These are phyloP conservation scores for Drosophila burlai DNA, from an alignment of 1,140 invertebrate genomes.

Conservation along the genomic window DNA sequence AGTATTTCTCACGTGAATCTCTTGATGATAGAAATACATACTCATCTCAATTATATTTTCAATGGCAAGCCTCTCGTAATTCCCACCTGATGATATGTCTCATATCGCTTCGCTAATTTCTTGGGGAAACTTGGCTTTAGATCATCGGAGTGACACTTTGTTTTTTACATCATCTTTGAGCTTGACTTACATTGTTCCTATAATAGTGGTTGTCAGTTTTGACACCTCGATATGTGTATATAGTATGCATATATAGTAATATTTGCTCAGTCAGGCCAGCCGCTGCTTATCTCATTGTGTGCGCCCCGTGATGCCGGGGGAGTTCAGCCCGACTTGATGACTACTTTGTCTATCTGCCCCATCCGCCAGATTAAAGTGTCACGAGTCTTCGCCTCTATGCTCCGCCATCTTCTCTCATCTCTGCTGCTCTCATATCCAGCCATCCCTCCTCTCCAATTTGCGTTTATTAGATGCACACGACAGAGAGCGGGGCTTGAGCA, in stretches of 20 bases:
- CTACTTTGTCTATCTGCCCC: constrained; percentile 66
- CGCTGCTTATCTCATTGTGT: constrained; percentile 44
- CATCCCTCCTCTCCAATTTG: constrained; percentile 60
- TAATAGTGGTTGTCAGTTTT: constrained; percentile 34
- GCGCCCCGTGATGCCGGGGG: background rate
- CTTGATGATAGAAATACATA: background rate
- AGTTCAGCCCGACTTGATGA: constrained; percentile 49
- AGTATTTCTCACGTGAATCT: background rate
- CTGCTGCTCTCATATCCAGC: background rate
- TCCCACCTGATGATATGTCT: constrained; percentile 7
- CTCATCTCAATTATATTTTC: background rate
- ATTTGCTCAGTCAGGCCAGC: constrained; percentile 39
- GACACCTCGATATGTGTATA: constrained; percentile 27
- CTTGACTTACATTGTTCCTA: constrained; percentile 34
- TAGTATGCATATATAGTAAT: constrained; percentile 11
- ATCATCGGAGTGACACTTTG: constrained; percentile 11
- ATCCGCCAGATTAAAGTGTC: constrained; percentile 72
- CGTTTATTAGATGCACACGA: constrained; percentile 74
- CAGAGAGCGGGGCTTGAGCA: constrained; percentile 25
- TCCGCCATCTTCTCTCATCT: background rate
- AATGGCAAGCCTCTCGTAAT: background rate
- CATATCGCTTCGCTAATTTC: constrained; percentile 21
- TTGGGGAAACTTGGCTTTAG: constrained; percentile 9
- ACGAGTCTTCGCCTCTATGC: constrained; percentile 52
- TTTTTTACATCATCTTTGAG: constrained; percentile 36